Evolutionary conservation across 2,113 vertebrate genomes (phyloP).

Genomic region (Trogon surrucura): DNA sequence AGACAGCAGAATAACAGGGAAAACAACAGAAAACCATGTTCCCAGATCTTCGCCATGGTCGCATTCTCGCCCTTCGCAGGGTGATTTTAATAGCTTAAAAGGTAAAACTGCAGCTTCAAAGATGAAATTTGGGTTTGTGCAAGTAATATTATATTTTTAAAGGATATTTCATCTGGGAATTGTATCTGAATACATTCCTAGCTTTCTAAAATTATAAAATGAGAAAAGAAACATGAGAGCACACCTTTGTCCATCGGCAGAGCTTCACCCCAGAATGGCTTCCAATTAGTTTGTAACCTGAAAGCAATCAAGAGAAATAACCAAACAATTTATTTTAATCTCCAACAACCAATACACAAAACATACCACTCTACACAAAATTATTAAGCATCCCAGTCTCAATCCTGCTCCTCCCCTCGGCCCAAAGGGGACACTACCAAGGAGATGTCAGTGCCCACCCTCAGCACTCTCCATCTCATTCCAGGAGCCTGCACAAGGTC

Average conservation of each 20-base stretch:
- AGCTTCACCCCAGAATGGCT: constrained; percentile 97
- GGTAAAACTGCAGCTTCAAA: not conserved
- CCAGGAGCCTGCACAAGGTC: not conserved
- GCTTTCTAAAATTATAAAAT: not conserved
- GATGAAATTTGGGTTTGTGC: not conserved
- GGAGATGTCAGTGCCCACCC: not conserved
- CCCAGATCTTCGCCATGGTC: not conserved
- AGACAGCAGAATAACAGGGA: not conserved
- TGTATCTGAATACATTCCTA: not conserved
- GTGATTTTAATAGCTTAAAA: not conserved
- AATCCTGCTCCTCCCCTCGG: not conserved
- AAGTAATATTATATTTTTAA: not conserved
- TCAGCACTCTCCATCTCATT: no score
- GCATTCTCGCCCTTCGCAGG: not conserved
- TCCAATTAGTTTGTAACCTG: constrained; percentile 94
- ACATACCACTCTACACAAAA: not conserved
- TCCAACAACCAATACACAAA: not conserved
- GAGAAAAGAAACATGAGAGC: not conserved
- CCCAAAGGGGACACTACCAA: not conserved
- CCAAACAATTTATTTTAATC: not conserved
- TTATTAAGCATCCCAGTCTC: not conserved
- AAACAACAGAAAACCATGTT: not conserved
- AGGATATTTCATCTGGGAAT: not conserved
- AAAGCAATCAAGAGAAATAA: not conserved
- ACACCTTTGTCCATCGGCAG: constrained; percentile 97